phyloP scores from a whole-genome alignment of 2,888 invertebrate genomes.

The Automeris io region DNA sequence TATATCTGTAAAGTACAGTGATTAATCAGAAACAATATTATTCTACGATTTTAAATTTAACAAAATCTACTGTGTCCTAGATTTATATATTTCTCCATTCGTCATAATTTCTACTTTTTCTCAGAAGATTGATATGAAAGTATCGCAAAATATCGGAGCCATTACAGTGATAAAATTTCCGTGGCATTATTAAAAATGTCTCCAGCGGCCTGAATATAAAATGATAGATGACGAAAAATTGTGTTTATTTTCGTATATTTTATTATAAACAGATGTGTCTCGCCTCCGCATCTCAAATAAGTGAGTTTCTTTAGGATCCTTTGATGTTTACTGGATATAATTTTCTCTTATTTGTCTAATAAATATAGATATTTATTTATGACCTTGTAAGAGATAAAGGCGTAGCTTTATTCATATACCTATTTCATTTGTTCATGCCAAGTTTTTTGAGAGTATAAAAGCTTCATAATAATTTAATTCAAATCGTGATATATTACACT shows the following conservation, averaged over 20 bases:
- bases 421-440: no score
- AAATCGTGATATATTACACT: no score
- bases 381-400: neutral
- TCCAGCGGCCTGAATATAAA: constrained; percentile 24
- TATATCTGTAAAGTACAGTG: no score
- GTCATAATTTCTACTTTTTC: constrained; percentile 2
- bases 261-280: constrained; percentile 59
- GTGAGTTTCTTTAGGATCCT: constrained; percentile 56
- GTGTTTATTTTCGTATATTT: constrained; percentile 49
- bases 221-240: constrained; percentile 39
- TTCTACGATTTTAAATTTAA: no score
- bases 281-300: constrained; percentile 46
- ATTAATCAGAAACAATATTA: no score
- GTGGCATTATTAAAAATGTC: constrained; percentile 21
- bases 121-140: constrained; percentile 9
- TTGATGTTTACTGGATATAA: constrained; percentile 58
- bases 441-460: no score
- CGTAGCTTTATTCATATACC: neutral
- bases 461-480: no score
- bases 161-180: constrained; percentile 24
- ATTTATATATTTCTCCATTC: constrained; percentile 4
- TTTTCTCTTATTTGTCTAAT: constrained; percentile 25
- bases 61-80: no score
- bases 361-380: constrained; percentile 2
- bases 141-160: constrained; percentile 10